These are phyloP conservation scores for Chironomus tepperi DNA, from an alignment of 1,140 invertebrate genomes.

Conservation along the genomic window DNA sequence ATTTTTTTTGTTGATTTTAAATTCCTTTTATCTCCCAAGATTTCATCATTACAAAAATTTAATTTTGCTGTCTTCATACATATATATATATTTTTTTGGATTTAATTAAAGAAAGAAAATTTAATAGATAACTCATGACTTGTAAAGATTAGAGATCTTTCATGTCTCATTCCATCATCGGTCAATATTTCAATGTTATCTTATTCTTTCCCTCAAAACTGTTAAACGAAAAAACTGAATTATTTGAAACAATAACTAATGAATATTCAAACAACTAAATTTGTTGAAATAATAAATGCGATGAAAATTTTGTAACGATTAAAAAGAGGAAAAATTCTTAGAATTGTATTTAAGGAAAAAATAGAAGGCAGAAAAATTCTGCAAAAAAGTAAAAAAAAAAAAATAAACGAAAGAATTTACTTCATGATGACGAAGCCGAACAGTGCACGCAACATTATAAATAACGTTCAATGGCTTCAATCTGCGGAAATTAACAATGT, in stretches of 20 bases:
- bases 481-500: background rate
- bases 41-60: too few species aligned
- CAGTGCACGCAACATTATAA: background rate
- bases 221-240: background rate
- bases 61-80: too few species aligned
- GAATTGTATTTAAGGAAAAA: background rate
- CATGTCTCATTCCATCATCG: background rate
- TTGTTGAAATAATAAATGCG: background rate
- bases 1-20: too few species aligned
- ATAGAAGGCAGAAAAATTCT: background rate
- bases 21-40: too few species aligned
- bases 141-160: background rate
- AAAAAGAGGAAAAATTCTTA: background rate
- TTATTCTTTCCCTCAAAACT: too few species aligned
- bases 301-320: background rate
- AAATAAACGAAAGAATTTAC: background rate
- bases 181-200: background rate
- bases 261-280: background rate
- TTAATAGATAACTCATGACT: background rate
- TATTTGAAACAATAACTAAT: background rate
- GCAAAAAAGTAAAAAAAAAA: background rate
- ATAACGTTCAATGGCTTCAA: constrained; percentile 6
- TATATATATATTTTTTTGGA: too few species aligned
- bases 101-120: too few species aligned
- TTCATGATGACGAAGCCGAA: background rate